These are phyloP conservation scores for Neopelma chrysocephalum DNA, from an alignment of 2,797 vertebrate species.

Conservation along the genomic window DNA sequence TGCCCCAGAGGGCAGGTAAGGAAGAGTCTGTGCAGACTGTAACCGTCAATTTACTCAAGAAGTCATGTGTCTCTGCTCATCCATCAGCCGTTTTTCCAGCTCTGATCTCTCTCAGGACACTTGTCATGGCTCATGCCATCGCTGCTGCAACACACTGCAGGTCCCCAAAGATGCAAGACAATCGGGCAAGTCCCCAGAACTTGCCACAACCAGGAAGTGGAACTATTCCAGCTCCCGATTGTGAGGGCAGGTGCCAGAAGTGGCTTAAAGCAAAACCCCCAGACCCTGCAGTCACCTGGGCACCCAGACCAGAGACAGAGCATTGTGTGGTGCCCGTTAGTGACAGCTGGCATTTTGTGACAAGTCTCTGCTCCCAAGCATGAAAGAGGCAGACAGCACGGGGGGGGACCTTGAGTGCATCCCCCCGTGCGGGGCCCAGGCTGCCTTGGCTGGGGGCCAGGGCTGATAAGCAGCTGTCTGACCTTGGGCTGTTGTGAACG, in stretches of 20 bases:
- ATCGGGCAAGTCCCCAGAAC: background rate
- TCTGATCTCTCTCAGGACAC: background rate
- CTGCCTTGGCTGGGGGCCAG: background rate
- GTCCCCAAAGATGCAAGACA: background rate
- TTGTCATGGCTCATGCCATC: background rate
- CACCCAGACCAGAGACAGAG: background rate
- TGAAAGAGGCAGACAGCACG: background rate
- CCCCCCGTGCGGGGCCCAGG: background rate
- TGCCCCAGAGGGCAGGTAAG: background rate
- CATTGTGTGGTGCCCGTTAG: background rate
- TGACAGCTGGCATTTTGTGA: background rate
- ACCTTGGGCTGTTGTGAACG: background rate
- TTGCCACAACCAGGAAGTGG: background rate
- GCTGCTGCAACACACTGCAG: background rate
- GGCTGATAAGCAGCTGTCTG: conserved; percentile 34
- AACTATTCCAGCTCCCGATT: background rate
- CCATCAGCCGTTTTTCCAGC: fast-evolving
- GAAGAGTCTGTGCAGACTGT: background rate
- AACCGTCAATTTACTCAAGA: fast-evolving
- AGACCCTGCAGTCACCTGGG: background rate
- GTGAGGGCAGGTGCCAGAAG: background rate
- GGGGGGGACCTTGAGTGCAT: background rate
- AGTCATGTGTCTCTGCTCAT: background rate
- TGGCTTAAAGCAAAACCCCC: background rate
- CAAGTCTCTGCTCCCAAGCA: background rate